phyloP scores from a whole-genome alignment of 1,140 invertebrate genomes.

The Araneus ventricosus region DNA sequence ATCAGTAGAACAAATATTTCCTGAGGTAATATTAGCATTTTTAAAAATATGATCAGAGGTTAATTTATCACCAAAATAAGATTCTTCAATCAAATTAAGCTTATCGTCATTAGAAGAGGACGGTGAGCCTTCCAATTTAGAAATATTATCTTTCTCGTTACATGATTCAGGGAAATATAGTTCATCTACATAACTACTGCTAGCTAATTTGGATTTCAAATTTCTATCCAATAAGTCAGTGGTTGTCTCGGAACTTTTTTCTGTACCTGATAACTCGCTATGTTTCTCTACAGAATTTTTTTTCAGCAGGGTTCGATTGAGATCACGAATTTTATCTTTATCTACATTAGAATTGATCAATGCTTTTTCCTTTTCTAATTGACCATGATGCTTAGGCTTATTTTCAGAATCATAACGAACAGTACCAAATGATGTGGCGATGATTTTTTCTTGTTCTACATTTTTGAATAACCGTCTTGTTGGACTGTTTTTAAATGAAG shows the following conservation, averaged over 20 bases:
- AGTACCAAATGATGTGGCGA: slow-evolving; percentile 49
- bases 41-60: neutral
- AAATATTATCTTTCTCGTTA: neutral
- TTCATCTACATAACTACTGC: slow-evolving; percentile 34
- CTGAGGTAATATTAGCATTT: no score
- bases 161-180: slow-evolving; percentile 25
- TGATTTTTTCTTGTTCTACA: slow-evolving; percentile 4
- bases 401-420: slow-evolving; percentile 76
- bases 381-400: slow-evolving; percentile 64
- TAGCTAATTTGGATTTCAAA: neutral
- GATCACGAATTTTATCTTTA: neutral
- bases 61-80: neutral
- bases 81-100: slow-evolving; percentile 18
- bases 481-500: neutral
- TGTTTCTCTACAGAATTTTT: neutral
- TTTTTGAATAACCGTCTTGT: neutral
- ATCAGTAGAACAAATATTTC: no score
- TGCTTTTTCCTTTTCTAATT: slow-evolving; percentile 45
- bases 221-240: neutral
- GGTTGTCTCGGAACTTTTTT: neutral
- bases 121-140: neutral
- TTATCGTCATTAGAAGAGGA: neutral
- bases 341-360: neutral
- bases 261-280: neutral
- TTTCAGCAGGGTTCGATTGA: neutral